These are phyloP conservation scores for Phodopus roborovskii DNA, from an alignment of 2,113 vertebrate genomes.

Conservation along the genomic window DNA sequence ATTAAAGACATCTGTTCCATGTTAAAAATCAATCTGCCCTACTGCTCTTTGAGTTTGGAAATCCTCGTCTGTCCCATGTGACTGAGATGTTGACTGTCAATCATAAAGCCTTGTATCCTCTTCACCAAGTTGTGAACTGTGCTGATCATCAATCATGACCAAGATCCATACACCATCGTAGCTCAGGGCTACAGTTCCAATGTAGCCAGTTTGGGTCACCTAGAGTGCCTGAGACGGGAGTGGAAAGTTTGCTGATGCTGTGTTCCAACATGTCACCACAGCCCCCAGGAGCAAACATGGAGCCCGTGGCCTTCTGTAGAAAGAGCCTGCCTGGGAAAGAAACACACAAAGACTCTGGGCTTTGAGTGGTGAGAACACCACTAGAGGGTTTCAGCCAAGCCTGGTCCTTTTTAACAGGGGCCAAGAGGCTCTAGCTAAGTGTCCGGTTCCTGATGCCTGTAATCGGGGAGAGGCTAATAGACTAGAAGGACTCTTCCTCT, in stretches of 20 bases:
- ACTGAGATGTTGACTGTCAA: background rate
- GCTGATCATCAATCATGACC: background rate
- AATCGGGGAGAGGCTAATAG: background rate
- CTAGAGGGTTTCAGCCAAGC: background rate
- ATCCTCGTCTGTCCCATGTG: background rate
- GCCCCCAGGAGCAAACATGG: background rate
- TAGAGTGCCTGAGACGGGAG: background rate
- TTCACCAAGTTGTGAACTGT: background rate
- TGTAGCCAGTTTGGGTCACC: background rate
- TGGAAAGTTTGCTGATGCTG: background rate
- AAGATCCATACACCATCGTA: background rate
- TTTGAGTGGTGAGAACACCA: background rate
- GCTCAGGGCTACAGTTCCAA: too few relatives aligned
- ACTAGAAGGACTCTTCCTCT: too few relatives aligned
- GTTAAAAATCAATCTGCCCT: background rate
- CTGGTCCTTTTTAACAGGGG: too few relatives aligned
- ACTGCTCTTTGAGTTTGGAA: background rate
- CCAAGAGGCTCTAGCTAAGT: background rate
- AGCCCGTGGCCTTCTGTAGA: background rate
- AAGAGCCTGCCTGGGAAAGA: background rate
- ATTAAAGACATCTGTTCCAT: background rate
- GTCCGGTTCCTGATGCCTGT: background rate
- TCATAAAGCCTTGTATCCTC: background rate
- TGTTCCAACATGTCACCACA: background rate
- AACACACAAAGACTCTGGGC: background rate